Evolutionary conservation across 2,113 vertebrate species (phyloP).

Genomic region (Hemibagrus wyckioides): DNA sequence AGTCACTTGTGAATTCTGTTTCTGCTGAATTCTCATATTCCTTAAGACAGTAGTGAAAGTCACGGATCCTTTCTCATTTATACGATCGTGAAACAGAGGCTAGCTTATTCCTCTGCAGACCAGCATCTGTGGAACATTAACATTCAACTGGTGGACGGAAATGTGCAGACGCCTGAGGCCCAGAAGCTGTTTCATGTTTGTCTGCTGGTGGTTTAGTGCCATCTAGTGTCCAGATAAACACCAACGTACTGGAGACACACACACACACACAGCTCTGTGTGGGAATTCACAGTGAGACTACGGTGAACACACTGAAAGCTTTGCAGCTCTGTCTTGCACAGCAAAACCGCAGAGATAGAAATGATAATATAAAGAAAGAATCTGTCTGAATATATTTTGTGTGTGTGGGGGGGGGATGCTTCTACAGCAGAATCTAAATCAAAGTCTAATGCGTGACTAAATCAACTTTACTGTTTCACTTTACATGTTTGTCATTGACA

Average conservation of each 20-base stretch:
- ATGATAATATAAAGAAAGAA: background rate
- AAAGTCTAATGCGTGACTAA: background rate
- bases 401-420: background rate
- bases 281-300: background rate
- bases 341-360: background rate
- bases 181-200: slow-evolving; percentile 32
- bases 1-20: background rate
- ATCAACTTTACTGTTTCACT: background rate
- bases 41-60: background rate
- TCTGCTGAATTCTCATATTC: background rate
- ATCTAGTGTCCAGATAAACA: slow-evolving; percentile 57
- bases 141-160: slow-evolving; percentile 5
- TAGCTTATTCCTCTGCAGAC: background rate
- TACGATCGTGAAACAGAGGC: background rate
- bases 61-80: background rate
- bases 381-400: background rate
- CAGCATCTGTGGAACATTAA: slow-evolving; percentile 20
- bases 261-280: background rate
- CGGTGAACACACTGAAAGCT: background rate
- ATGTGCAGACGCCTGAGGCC: background rate
- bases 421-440: background rate
- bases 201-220: slow-evolving; percentile 56
- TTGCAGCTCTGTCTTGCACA: background rate
- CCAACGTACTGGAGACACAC: background rate
- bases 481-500: background rate